A percentile compares a stretch with the other conserved stretches of the same genome.
Evolutionary conservation across 2,113 vertebrate species (phyloP).

Genomic region (Pachycephala philippinensis): DNA sequence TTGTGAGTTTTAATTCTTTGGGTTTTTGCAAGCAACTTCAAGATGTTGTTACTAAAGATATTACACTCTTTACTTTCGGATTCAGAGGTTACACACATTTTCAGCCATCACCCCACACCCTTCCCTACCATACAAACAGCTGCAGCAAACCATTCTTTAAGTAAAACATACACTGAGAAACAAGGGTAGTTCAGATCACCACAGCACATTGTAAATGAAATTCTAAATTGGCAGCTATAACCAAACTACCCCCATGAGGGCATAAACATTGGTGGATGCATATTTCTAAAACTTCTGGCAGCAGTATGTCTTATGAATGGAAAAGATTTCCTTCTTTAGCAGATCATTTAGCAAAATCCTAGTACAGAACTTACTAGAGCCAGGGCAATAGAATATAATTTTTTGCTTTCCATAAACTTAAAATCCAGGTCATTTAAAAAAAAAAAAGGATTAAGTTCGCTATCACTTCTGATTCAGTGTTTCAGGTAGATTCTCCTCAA

Average conservation of each 20-base stretch:
- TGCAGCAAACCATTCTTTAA: not conserved
- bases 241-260: not conserved
- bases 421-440: not conserved
- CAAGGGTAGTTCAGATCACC: not conserved
- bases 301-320: not conserved
- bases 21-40: not conserved
- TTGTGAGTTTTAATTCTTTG: not conserved
- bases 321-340: not conserved
- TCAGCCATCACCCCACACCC: not conserved
- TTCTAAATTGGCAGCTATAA: not conserved
- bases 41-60: not conserved
- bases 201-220: not conserved
- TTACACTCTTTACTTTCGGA: not conserved
- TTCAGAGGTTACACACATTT: not conserved
- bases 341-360: not conserved
- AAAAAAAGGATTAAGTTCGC: not conserved
- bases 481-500: not conserved
- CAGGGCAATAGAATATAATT: not conserved
- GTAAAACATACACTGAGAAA: not conserved
- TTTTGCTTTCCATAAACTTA: not conserved
- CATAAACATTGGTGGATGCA: not conserved
- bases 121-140: not conserved
- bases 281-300: not conserved
- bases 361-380: not conserved
- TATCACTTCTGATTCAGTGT: not conserved